A percentile compares a stretch with the other conserved stretches of the same genome.
phyloP scores from a whole-genome alignment of 2,888 invertebrate genomes.

The Sesamia inferens region DNA sequence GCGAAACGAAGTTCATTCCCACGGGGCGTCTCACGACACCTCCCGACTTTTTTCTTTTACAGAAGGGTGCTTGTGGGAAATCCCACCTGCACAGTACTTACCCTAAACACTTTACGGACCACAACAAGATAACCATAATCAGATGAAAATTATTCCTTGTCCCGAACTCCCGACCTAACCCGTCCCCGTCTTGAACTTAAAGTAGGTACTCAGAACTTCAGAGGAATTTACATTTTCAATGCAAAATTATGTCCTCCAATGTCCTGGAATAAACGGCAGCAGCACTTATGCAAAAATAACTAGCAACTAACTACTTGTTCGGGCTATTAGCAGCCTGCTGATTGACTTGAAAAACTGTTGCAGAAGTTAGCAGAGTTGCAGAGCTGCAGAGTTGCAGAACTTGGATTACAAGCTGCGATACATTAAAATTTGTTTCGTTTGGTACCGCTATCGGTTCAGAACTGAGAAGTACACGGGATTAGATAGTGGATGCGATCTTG shows the following conservation, averaged over 20 bases:
- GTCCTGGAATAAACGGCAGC: conserved; percentile 66
- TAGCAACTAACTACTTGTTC: conserved; percentile 63
- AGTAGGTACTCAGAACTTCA: conserved; percentile 65
- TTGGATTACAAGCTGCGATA: conserved; percentile 31
- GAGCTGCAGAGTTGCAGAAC: conserved; percentile 4
- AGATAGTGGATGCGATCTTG: background rate
- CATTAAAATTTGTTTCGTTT: conserved; percentile 47
- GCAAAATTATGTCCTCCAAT: conserved; percentile 73
- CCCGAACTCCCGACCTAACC: conserved; percentile 48
- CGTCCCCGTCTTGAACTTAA: conserved; percentile 61
- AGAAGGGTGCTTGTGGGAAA: conserved; percentile 4
- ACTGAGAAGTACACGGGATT: background rate
- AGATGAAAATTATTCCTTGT: conserved; percentile 26
- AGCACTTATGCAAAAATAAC: conserved; percentile 75
- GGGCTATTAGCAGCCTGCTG: conserved; percentile 56
- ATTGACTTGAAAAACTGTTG: conserved; percentile 69
- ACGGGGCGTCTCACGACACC: background rate
- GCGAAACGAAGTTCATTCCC: background rate
- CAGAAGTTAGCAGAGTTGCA: conserved; percentile 32
- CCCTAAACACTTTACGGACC: background rate
- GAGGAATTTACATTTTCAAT: conserved; percentile 75
- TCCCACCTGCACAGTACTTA: conserved; percentile 5
- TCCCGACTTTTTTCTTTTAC: background rate
- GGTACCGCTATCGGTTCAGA: background rate
- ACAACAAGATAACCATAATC: conserved; percentile 25